Percentiles rank a stretch among this genome's conserved stretches.
Conservation (phyloP, 2,797 vertebrate species). For the Phylloscopus collybita region DNA sequence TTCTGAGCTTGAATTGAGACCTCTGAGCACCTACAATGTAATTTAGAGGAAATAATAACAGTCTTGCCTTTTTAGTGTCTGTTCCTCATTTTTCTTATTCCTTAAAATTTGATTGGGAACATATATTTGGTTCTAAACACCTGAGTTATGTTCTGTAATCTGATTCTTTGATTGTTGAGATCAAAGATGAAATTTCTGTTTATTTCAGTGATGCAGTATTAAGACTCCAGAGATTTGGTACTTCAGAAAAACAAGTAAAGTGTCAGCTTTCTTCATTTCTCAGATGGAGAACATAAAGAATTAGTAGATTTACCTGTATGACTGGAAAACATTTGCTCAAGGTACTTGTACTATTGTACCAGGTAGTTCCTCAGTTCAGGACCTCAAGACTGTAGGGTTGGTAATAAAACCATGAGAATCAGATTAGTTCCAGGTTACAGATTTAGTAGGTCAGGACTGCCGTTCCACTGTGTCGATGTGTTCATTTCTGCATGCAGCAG, state of each 20-base stretch:
- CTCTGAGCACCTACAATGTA: not conserved
- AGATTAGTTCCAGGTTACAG: not conserved
- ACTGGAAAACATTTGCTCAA: not conserved
- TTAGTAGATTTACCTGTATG: not conserved
- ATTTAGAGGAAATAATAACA: not conserved
- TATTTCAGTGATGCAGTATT: not conserved
- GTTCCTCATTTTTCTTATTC: not conserved
- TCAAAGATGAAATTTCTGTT: not conserved
- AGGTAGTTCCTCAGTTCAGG: not conserved
- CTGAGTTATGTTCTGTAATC: not conserved
- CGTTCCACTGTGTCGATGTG: fast-evolving
- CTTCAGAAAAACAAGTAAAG: not conserved
- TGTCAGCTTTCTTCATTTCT: not conserved
- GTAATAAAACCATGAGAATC: not conserved
- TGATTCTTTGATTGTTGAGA: not conserved
- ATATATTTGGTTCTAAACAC: not conserved
- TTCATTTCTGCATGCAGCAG: not conserved
- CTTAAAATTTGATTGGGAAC: not conserved
- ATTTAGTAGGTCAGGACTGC: not conserved
- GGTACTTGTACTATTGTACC: not conserved
- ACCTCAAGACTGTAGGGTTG: not conserved
- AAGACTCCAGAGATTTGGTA: not conserved
- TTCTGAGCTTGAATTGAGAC: not conserved
- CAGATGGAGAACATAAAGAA: not conserved
- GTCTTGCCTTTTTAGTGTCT: not conserved